These are phyloP conservation scores for Hephaestus fuliginosus DNA, from an alignment of 2,797 vertebrate genomes.

Conservation along the genomic window DNA sequence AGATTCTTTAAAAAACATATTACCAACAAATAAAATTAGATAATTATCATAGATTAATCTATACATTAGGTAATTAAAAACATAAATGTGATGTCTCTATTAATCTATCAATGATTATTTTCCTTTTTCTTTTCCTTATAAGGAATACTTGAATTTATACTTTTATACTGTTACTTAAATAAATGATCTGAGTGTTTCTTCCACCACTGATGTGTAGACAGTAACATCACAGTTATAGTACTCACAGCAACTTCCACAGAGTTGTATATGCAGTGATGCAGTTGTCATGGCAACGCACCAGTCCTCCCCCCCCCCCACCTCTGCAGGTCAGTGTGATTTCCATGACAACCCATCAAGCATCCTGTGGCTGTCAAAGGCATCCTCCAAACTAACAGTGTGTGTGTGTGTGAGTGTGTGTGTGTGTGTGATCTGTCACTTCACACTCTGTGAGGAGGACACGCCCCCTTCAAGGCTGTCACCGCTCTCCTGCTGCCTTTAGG, in stretches of 20 bases:
- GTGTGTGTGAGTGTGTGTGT: not conserved
- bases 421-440: not conserved
- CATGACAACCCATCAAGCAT: not conserved
- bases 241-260: too few species aligned
- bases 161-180: too few species aligned
- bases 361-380: not conserved
- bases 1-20: too few species aligned
- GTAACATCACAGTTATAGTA: not conserved
- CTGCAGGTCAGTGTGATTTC: not conserved
- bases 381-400: not conserved
- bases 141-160: too few species aligned
- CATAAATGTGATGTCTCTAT: too few species aligned
- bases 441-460: not conserved
- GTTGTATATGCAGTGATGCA: not conserved
- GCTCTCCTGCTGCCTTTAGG: not conserved
- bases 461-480: conserved; percentile 8
- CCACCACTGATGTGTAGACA: not conserved
- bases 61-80: too few species aligned
- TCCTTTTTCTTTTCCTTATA: too few species aligned
- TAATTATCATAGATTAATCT: too few species aligned
- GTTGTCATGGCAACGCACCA: not conserved
- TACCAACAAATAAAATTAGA: not conserved
- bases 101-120: too few species aligned
- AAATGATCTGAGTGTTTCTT: too few species aligned
- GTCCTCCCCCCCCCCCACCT: too few species aligned